A percentile compares a stretch with the other conserved stretches of the same genome.
These are phyloP conservation scores for Nasua narica DNA, from an alignment of 2,797 vertebrate genomes.

Conservation along the genomic window DNA sequence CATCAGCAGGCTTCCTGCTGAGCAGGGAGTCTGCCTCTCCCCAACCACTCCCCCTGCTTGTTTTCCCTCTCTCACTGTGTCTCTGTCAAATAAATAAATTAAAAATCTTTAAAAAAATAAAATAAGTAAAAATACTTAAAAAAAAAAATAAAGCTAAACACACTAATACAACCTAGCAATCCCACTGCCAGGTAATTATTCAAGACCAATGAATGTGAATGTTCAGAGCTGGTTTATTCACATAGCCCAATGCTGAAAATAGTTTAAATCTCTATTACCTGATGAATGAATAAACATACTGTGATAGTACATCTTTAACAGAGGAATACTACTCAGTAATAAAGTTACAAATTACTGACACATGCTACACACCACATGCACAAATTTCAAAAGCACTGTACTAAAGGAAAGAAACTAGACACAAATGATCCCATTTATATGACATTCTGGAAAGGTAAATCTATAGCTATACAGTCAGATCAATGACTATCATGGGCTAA, in stretches of 20 bases:
- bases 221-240: neutral
- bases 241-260: neutral
- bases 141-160: neutral
- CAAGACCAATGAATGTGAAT: neutral
- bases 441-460: neutral
- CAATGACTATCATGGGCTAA: neutral
- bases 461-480: neutral
- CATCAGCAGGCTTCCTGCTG: too few relatives aligned
- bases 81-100: too few relatives aligned
- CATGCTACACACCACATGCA: neutral
- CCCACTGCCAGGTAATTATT: neutral
- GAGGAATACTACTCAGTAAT: neutral
- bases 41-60: too few relatives aligned
- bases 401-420: neutral
- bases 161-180: neutral
- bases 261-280: neutral
- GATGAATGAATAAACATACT: neutral
- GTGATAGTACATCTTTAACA: neutral
- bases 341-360: neutral
- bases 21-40: too few relatives aligned
- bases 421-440: neutral
- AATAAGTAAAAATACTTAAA: neutral
- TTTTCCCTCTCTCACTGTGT: too few relatives aligned
- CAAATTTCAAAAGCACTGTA: neutral
- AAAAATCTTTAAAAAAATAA: too few relatives aligned